These are phyloP conservation scores for Drosophila repletoides DNA, from an alignment of 1,140 invertebrate genomes.

Conservation along the genomic window DNA sequence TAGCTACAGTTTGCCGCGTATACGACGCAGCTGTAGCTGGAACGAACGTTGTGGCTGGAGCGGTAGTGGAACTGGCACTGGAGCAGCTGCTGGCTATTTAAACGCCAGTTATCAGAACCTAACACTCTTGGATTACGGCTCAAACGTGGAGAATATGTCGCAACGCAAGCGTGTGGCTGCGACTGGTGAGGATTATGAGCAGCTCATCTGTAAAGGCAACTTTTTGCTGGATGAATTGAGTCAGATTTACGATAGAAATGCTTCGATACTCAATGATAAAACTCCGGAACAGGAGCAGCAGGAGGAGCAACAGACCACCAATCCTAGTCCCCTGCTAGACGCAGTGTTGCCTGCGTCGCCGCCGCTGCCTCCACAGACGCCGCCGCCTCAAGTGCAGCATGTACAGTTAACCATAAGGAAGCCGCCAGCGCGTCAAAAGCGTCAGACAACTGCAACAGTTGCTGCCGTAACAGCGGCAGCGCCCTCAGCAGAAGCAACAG, in stretches of 20 bases:
- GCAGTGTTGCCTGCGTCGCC: too few relatives aligned
- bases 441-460: background rate
- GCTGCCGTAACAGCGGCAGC: background rate
- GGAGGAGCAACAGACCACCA: background rate
- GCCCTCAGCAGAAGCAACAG: background rate
- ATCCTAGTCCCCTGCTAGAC: background rate
- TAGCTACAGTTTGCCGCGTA: slow-evolving; percentile 35
- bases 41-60: slow-evolving; percentile 27
- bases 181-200: slow-evolving; percentile 57
- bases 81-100: slow-evolving; percentile 52
- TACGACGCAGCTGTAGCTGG: slow-evolving; percentile 62
- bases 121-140: slow-evolving; percentile 63
- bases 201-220: slow-evolving; percentile 74
- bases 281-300: slow-evolving; percentile 22
- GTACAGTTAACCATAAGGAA: slow-evolving; percentile 71
- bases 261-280: slow-evolving; percentile 83
- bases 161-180: slow-evolving; percentile 15
- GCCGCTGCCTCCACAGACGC: background rate
- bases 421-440: slow-evolving; percentile 54
- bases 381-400: slow-evolving; percentile 51
- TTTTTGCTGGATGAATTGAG: slow-evolving; percentile 80
- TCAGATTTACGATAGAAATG: slow-evolving; percentile 83
- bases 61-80: slow-evolving; percentile 1
- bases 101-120: slow-evolving; percentile 79
- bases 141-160: slow-evolving; percentile 59